Evolutionary conservation across 1,140 invertebrate species (phyloP), one percentile per base, ranked within the genome.

Genomic region (Kradibia gibbosae): DNA sequence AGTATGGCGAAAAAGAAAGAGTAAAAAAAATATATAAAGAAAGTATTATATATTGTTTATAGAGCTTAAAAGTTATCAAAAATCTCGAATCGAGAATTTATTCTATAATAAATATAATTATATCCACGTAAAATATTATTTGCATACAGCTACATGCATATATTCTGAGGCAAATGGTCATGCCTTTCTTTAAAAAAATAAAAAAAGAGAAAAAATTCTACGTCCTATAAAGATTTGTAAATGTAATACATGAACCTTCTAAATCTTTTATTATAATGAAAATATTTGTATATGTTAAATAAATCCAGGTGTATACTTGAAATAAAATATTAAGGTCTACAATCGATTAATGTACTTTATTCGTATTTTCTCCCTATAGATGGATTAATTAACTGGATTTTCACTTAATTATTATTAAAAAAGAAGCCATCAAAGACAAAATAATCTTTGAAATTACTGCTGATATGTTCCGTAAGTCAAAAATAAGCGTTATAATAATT

Each of bases 21-120:
- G 22, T 4, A 39, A 62, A 62, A 34, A 50, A 76, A 70, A 72
- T 60, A 62, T 72, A 70, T 80, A 78, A 71, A 78, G 71, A 53
- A 36, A 75, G 48, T 65, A 36, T 65, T 77, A 71, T 76, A 70
- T 81, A 81, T 81, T 81, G 25, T 76, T 81, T 76, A 55, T 31
- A 34, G 3, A 39, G 42, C 36, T 8, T 31, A 10, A 31, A 73
- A 45, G 39, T 39, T 15, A 17, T 28, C 77, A 72, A 80, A 25
- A 62, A 28, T 34, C 39, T 73, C 20, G 53, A 39, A 73, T 79
- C 0, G 76, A 53, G 25, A 71, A 71, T 36, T 57, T 36, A 71
- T 78, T 71, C 10, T 77, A 65, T 77, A 45, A 28, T 7, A 60
- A 75, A 60, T 39, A 60, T 28, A 17, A 72, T 36, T 36, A 55